Percentiles rank a stretch among this genome's conserved stretches.
phyloP scores from a whole-genome alignment of 2,797 vertebrate genomes.

The Pipistrellus pipistrellus region DNA sequence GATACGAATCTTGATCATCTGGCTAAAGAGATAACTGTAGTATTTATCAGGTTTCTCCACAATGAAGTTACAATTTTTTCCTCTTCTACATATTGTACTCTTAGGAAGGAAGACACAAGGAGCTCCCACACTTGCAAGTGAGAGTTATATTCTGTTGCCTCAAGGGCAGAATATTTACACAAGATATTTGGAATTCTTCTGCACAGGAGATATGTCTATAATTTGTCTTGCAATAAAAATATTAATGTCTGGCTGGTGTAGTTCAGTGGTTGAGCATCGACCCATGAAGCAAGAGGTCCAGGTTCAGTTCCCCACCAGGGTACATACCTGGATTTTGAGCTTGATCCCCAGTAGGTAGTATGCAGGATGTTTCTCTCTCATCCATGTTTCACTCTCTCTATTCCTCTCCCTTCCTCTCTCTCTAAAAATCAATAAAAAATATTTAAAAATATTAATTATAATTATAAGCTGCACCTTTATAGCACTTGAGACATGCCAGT shows the following conservation, averaged over 20 bases:
- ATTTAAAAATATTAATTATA: neutral
- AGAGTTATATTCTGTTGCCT: neutral
- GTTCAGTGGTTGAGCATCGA: too few relatives aligned
- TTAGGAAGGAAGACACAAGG: neutral
- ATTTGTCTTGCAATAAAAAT: slow-evolving; percentile 17
- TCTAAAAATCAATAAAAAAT: too few relatives aligned
- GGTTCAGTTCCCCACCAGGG: too few relatives aligned
- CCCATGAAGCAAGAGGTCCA: too few relatives aligned
- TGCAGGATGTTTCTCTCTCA: too few relatives aligned
- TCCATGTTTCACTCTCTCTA: too few relatives aligned
- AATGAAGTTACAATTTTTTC: neutral
- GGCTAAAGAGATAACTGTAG: too few relatives aligned
- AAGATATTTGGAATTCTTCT: neutral
- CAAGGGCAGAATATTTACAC: neutral
- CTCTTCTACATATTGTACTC: neutral
- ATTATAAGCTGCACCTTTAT: neutral
- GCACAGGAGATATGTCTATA: neutral
- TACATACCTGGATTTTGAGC: too few relatives aligned
- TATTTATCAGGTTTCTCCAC: neutral
- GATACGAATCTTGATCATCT: too few relatives aligned
- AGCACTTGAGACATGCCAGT: neutral
- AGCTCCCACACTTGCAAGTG: neutral
- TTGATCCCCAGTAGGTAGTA: too few relatives aligned
- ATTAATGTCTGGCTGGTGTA: neutral
- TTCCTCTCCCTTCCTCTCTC: too few relatives aligned